Evolutionary conservation across 1,140 invertebrate genomes (phyloP).

Genomic region (Bradynema listronoti): DNA sequence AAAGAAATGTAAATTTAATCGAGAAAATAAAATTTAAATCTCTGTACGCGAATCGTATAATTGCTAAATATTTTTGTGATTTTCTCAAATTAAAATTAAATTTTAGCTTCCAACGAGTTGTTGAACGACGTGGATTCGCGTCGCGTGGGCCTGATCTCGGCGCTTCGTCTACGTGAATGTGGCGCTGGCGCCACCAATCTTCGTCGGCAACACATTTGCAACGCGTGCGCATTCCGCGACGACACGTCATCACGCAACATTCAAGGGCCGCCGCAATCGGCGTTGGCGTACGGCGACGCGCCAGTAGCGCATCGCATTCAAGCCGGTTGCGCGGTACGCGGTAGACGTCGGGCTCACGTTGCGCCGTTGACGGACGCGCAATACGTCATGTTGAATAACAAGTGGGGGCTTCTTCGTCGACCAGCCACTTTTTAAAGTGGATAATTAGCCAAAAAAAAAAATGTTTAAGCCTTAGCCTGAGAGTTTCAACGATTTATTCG

Average conservation of each 20-base stretch:
- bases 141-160: no score
- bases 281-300: not conserved
- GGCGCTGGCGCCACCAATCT: not conserved
- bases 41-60: no score
- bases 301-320: not conserved
- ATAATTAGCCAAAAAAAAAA: not conserved
- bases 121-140: no score
- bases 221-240: not conserved
- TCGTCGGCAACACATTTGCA: not conserved
- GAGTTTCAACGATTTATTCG: not conserved
- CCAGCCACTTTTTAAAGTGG: not conserved
- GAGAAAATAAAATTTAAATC: no score
- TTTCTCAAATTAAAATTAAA: no score
- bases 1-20: no score
- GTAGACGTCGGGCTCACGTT: not conserved
- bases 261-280: not conserved
- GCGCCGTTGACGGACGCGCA: constrained; percentile 3
- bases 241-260: not conserved
- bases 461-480: not conserved
- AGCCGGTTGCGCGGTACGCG: not conserved
- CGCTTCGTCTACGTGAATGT: not conserved
- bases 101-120: no score
- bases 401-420: not conserved
- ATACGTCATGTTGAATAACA: constrained; percentile 8
- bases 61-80: no score